A percentile compares a stretch with the other conserved stretches of the same genome.
These are phyloP conservation scores for Martes martes DNA, from an alignment of 2,113 vertebrate species.

Conservation along the genomic window DNA sequence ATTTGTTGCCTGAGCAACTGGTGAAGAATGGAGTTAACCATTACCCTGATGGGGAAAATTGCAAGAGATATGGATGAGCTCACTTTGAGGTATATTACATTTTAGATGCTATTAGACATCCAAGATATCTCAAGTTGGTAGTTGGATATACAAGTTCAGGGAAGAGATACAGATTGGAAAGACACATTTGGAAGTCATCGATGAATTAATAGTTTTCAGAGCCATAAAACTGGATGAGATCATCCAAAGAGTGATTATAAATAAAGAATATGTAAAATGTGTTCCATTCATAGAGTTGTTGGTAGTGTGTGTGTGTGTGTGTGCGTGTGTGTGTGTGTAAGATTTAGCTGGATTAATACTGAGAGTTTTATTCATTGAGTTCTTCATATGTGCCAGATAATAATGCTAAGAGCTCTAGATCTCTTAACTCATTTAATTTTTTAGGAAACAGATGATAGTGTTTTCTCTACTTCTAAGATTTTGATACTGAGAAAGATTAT, in stretches of 20 bases:
- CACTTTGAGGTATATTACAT: not conserved
- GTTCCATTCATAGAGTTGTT: not conserved
- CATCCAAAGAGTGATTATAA: not conserved
- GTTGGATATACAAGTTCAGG: not conserved
- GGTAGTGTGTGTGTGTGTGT: not conserved
- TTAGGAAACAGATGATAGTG: not conserved
- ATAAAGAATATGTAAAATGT: not conserved
- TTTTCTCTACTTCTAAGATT: not conserved
- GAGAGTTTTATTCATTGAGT: not conserved
- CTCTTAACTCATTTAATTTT: slow-evolving; percentile 12
- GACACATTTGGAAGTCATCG: not conserved
- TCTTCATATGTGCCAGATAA: not conserved
- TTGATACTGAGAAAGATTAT: not conserved
- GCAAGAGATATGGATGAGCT: not conserved
- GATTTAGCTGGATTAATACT: not conserved
- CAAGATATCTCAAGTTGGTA: not conserved
- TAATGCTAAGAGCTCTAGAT: not conserved
- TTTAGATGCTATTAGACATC: not conserved
- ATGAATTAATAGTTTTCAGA: not conserved
- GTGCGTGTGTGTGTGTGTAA: not conserved
- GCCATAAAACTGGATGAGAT: not conserved
- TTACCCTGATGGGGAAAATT: not conserved
- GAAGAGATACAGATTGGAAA: not conserved
- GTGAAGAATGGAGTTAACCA: not conserved
- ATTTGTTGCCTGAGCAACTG: not conserved